Conservation (phyloP, 2,113 vertebrate species). For the Anser cygnoides region DNA sequence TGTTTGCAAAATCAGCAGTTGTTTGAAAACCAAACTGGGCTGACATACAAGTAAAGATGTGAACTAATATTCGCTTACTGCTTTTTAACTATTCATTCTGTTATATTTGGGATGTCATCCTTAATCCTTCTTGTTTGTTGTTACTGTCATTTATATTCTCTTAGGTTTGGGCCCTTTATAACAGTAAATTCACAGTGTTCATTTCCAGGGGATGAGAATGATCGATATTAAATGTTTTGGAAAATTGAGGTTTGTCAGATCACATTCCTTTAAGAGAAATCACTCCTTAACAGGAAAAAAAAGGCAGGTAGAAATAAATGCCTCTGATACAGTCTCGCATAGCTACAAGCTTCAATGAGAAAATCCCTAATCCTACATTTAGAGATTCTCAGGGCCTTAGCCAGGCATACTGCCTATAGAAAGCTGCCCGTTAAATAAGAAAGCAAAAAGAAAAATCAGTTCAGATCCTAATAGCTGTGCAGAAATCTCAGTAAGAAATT, state of each 20-base stretch:
- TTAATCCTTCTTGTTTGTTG: neutral
- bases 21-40: neutral
- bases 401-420: neutral
- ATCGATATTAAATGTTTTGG: neutral
- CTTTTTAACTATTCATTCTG: neutral
- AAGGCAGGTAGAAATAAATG: fast-evolving
- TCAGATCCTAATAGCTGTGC: neutral
- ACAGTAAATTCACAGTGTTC: neutral
- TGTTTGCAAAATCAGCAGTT: neutral
- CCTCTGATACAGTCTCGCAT: neutral
- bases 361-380: neutral
- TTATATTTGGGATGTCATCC: neutral
- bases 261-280: neutral
- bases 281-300: neutral
- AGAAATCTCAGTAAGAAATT: neutral
- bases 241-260: neutral
- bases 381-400: neutral
- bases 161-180: neutral
- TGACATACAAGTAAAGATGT: neutral
- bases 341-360: neutral
- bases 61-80: neutral
- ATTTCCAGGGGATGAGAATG: neutral
- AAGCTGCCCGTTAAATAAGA: neutral
- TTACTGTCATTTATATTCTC: neutral
- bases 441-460: neutral